Conservation (phyloP, 2,888 invertebrate genomes). For the Leistus spinibarbis region DNA sequence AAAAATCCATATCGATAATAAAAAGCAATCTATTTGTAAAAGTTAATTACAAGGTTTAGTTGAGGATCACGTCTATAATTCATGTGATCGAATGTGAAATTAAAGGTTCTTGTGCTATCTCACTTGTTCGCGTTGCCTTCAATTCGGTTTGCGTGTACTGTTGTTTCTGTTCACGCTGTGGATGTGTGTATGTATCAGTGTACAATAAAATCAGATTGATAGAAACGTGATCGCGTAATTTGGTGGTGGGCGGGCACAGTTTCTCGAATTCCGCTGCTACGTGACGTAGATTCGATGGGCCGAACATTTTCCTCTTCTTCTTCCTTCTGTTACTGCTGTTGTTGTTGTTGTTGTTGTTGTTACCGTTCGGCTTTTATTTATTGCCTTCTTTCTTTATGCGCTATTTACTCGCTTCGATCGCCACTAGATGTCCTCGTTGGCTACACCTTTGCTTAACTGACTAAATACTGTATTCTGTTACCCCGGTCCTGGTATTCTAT, state of each 20-base stretch:
- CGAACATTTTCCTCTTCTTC: not conserved
- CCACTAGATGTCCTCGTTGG: not conserved
- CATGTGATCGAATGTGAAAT: constrained; percentile 37
- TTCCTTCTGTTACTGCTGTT: not conserved
- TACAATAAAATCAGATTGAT: not conserved
- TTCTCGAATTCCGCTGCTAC: constrained; percentile 22
- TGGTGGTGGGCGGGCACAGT: constrained; percentile 48
- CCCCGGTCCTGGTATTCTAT: not conserved
- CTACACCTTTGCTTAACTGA: too few relatives aligned
- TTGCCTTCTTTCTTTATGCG: not conserved
- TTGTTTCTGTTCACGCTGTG: not conserved
- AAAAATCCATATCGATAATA: constrained; percentile 46
- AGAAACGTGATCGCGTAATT: constrained; percentile 54
- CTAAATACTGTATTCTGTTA: too few relatives aligned
- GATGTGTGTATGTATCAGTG: not conserved
- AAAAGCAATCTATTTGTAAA: constrained; percentile 50
- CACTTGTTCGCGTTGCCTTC: not conserved
- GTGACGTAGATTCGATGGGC: not conserved
- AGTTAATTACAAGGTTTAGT: constrained; percentile 49
- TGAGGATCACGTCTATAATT: constrained; percentile 37
- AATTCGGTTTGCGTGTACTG: constrained; percentile 30
- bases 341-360: too few relatives aligned
- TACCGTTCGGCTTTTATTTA: not conserved
- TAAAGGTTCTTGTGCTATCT: constrained; percentile 30
- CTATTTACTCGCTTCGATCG: not conserved